Conservation (phyloP, 2,797 vertebrate species). For the Schizothorax lantsangensis region DNA sequence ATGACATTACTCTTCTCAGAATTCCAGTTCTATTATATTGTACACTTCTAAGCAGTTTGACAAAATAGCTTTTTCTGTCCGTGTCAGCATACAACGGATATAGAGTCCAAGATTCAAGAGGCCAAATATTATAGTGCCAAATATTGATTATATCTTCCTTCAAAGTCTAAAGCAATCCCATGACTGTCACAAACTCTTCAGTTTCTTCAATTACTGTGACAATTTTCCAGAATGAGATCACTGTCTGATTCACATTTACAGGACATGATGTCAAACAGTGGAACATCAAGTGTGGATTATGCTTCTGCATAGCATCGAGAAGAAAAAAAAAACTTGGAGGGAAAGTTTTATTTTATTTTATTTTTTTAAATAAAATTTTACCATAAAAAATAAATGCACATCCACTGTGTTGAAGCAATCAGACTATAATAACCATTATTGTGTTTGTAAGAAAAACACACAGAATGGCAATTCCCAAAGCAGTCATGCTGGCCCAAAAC, state of each 20-base stretch:
- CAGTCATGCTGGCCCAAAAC: neutral
- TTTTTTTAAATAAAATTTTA: neutral
- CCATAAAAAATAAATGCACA: neutral
- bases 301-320: neutral
- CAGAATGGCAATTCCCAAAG: neutral
- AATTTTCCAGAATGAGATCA: constrained; percentile 26
- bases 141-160: neutral
- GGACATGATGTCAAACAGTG: constrained; percentile 40
- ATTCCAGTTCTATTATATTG: neutral
- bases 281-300: neutral
- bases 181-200: neutral
- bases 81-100: neutral
- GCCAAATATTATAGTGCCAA: neutral
- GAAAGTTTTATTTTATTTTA: neutral
- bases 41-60: neutral
- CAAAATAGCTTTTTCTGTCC: neutral
- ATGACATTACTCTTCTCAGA: neutral
- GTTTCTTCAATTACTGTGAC: neutral
- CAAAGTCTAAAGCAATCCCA: neutral
- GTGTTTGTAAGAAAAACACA: neutral
- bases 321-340: neutral
- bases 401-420: neutral
- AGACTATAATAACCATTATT: neutral
- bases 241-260: constrained; percentile 42
- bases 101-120: neutral